A percentile compares a stretch with the other conserved stretches of the same genome.
Conservation (phyloP, 2,113 vertebrate genomes). For the Cryptotis parvus region DNA sequence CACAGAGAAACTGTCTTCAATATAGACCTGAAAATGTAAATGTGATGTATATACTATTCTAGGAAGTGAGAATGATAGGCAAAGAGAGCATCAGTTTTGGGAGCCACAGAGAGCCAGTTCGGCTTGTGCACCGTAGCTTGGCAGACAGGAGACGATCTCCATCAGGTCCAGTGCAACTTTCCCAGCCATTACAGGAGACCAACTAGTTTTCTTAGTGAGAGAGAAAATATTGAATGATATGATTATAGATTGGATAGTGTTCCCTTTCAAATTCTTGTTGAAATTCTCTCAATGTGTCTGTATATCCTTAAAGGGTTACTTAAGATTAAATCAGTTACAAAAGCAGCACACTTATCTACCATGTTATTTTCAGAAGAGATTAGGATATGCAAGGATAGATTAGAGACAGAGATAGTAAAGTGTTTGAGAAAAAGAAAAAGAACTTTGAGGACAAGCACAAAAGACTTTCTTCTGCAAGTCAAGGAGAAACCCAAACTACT, state of each 20-base stretch:
- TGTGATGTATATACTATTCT: neutral
- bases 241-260: no score
- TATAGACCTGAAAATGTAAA: neutral
- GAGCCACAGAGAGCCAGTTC: neutral
- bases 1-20: neutral
- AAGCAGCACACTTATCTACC: no score
- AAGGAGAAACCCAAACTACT: neutral
- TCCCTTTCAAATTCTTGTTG: no score
- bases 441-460: neutral
- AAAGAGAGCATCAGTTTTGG: neutral
- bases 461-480: neutral
- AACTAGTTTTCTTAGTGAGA: neutral
- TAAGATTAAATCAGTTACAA: neutral
- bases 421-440: neutral
- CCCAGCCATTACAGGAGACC: neutral
- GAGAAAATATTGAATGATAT: neutral
- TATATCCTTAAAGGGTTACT: neutral
- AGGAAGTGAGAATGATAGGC: neutral
- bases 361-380: neutral
- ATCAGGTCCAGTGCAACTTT: neutral
- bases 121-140: neutral
- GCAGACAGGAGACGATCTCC: neutral
- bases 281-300: neutral
- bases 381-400: no score
- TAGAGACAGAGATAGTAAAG: neutral